Conservation (phyloP, 1,140 invertebrate species). For the Bathynomus jamesi region DNA sequence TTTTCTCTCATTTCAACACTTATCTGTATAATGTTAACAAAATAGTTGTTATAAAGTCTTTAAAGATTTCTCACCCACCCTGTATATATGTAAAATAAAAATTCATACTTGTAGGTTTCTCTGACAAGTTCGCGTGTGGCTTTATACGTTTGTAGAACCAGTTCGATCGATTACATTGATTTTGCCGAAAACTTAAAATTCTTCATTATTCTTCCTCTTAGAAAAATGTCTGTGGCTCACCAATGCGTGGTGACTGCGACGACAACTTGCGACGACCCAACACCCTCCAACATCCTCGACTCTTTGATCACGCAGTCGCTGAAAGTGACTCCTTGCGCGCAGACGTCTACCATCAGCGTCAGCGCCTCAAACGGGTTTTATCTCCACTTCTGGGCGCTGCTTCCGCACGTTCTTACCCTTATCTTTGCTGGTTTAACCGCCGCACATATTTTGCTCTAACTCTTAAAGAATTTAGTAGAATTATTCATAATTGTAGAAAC, state of each 20-base stretch:
- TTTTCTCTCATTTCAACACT: too few relatives aligned
- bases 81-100: too few relatives aligned
- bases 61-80: too few relatives aligned
- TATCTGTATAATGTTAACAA: too few relatives aligned
- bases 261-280: conserved; percentile 25
- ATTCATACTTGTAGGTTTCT: too few relatives aligned
- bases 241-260: conserved; percentile 26
- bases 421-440: not conserved
- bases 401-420: not conserved
- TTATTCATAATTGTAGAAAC: too few relatives aligned
- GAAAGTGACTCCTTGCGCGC: conserved; percentile 28
- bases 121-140: too few relatives aligned
- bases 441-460: not conserved
- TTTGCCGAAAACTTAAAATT: too few relatives aligned
- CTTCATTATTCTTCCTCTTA: conserved; percentile 8
- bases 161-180: too few relatives aligned
- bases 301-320: conserved; percentile 28
- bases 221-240: conserved; percentile 22
- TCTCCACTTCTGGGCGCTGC: not conserved
- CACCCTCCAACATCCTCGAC: conserved; percentile 33
- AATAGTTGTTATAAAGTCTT: too few relatives aligned
- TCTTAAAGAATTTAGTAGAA: not conserved
- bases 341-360: not conserved
- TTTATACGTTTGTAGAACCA: too few relatives aligned
- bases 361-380: not conserved